Evolutionary conservation across 2,888 invertebrate genomes (phyloP).

Genomic region (Habroteleia sp.): DNA sequence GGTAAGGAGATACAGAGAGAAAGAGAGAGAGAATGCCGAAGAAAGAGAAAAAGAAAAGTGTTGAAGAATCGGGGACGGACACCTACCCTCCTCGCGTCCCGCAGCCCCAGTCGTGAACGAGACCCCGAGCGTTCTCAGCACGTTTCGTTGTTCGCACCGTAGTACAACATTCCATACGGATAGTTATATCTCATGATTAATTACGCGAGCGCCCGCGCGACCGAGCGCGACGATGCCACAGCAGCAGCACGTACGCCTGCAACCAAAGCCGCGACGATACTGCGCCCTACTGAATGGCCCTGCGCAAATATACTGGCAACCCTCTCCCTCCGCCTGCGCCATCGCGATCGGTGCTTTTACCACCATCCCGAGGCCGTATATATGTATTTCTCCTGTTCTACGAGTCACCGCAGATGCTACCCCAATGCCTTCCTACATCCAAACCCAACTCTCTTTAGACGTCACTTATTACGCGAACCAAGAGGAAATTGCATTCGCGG

Average conservation of each 20-base stretch:
- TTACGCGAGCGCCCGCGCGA: conserved; percentile 59
- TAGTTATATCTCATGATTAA: conserved; percentile 46
- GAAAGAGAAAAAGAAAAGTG: conserved; percentile 7
- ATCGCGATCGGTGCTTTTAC: conserved; percentile 61
- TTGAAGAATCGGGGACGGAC: conserved; percentile 28
- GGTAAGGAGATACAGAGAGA: background rate
- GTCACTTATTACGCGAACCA: conserved; percentile 54
- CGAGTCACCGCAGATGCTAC: conserved; percentile 63
- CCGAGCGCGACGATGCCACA: conserved; percentile 36
- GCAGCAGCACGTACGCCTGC: conserved; percentile 71
- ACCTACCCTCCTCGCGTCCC: conserved; percentile 61
- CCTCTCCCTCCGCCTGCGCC: conserved; percentile 75
- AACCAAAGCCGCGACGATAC: conserved; percentile 80
- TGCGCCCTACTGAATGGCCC: conserved; percentile 80
- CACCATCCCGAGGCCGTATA: conserved; percentile 51
- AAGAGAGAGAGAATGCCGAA: background rate
- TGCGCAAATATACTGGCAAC: conserved; percentile 80
- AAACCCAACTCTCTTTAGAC: conserved; percentile 55
- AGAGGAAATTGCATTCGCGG: conserved; percentile 51
- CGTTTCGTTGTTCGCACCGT: conserved; percentile 31
- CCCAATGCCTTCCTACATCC: conserved; percentile 47
- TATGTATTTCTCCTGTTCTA: conserved; percentile 58
- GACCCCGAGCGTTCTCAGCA: conserved; percentile 40
- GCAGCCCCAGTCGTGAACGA: conserved; percentile 32
- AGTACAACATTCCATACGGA: conserved; percentile 53